Conservation (phyloP, 2,113 vertebrate genomes). For the Mionectes macconnelli region DNA sequence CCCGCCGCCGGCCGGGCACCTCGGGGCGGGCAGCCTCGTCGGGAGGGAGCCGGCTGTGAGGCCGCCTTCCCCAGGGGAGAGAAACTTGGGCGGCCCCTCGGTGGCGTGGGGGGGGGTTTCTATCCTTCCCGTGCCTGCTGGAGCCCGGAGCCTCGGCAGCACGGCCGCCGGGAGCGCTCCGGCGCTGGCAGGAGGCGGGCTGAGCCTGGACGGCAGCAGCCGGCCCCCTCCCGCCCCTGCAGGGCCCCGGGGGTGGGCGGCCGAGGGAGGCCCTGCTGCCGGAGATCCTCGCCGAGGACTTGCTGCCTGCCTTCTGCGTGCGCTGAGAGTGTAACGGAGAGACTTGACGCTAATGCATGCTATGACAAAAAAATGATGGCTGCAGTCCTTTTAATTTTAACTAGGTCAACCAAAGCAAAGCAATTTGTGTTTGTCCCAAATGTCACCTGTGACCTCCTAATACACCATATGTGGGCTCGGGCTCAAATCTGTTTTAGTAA, state of each 20-base stretch:
- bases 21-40: not conserved
- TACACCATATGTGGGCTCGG: accelerated
- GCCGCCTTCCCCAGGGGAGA: not conserved
- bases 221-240: not conserved
- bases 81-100: not conserved
- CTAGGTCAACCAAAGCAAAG: not conserved
- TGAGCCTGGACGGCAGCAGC: not conserved
- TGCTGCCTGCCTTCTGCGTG: not conserved
- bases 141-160: not conserved
- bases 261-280: not conserved
- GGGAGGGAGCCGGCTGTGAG: not conserved
- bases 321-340: not conserved
- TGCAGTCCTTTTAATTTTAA: not conserved
- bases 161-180: not conserved
- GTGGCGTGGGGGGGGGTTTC: not conserved
- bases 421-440: not conserved
- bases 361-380: not conserved
- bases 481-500: not conserved
- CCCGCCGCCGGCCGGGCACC: not conserved
- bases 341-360: not conserved
- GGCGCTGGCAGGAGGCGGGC: not conserved
- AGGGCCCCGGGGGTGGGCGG: not conserved
- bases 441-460: not conserved
- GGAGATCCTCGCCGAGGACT: not conserved
- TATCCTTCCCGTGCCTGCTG: accelerated